Evolutionary conservation across 2,113 vertebrate genomes (phyloP), one percentile per base, ranked within the genome.

Genomic region (Mesitornis unicolor): DNA sequence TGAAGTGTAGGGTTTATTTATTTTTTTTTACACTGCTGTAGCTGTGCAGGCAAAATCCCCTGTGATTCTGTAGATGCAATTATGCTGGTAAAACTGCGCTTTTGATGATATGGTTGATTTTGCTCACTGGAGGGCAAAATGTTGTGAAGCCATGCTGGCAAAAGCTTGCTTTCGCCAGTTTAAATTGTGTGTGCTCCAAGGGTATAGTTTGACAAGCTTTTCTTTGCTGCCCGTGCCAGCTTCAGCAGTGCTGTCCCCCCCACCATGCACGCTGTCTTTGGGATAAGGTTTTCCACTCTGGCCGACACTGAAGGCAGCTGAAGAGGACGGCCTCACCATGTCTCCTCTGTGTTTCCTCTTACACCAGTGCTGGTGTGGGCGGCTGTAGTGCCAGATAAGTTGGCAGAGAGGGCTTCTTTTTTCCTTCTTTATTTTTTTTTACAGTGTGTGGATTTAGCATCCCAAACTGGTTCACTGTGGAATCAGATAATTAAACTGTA

Each of bases 41-140:
- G 83, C 68, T 68, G 68, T 89, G 93, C 64, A 75, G 83, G 76
- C 90, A 92, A 85, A 94, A 93, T 94, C 92, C 93, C 95, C 36
- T 26, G 73, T 84, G 95, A 95, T 87, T 78, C 80, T 0, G 0
- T 57, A 78, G 92, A 89, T 91, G 96, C 84, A 94, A 91, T 96
- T 96, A 95, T 89, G 93, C 93, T 89, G 82, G 93, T 85, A 95
- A 91, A 97, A 96, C 96, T 96, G 94, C 0, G 74, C 95, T 97
- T 97, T 97, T 97, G 96, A 96, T 95, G 93, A 96, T 96, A 96
- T 47, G 87, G 94, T 82, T 92, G 80, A 87, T 91, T 96, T 91
- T 96, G 69, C 86, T 95, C 80, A 95, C 93, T 93, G 93, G 89
- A 96, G 95, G 94, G 91, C 89, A 95, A 89, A 88, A 59, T 0